Percentiles rank a stretch among this genome's conserved stretches.
phyloP scores from a whole-genome alignment of 2,797 vertebrate species.

The Poeciliopsis presidionis region DNA sequence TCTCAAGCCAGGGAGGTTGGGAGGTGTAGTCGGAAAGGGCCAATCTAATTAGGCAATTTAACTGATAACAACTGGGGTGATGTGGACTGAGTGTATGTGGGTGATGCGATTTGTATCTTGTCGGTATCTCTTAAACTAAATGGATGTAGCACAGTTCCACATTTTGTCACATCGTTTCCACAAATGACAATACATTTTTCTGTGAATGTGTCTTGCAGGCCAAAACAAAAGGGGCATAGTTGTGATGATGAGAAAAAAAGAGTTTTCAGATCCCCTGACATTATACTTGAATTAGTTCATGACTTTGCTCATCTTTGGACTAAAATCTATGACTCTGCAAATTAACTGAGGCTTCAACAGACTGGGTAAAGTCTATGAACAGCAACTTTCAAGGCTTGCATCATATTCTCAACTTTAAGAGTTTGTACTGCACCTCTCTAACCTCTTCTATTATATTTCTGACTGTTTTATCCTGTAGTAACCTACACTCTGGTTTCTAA shows the following conservation, averaged over 20 bases:
- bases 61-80: slow-evolving; percentile 70
- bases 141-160: slow-evolving; percentile 16
- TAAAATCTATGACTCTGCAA: background rate
- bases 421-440: background rate
- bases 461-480: background rate
- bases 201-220: background rate
- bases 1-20: slow-evolving; percentile 59
- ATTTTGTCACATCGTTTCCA: background rate
- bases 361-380: background rate
- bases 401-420: background rate
- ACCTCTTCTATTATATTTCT: background rate
- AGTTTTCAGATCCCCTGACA: background rate
- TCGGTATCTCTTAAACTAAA: slow-evolving; percentile 29
- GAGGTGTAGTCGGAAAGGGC: slow-evolving; percentile 43
- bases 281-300: background rate
- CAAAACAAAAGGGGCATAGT: background rate
- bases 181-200: background rate
- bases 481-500: background rate
- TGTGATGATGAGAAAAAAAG: background rate
- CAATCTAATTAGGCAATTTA: slow-evolving; percentile 80
- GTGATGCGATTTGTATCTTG: slow-evolving; percentile 42
- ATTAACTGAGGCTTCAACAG: background rate
- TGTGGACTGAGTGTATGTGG: background rate
- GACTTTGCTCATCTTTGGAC: background rate
- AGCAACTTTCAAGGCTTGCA: background rate